A percentile compares a stretch with the other conserved stretches of the same genome.
Evolutionary conservation across 2,113 vertebrate species (phyloP).

Genomic region (Hypomesus transpacificus): DNA sequence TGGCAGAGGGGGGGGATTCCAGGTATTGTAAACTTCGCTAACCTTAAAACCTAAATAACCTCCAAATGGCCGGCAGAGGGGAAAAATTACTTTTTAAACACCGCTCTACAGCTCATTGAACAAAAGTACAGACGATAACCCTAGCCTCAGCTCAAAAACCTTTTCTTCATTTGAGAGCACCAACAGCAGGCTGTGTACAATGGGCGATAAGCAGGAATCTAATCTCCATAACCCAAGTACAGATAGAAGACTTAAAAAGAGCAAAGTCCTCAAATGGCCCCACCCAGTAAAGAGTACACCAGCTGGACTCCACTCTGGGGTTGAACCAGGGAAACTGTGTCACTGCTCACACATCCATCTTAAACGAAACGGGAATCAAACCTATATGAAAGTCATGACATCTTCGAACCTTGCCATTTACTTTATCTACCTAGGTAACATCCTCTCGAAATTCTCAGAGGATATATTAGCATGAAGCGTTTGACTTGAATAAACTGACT

Average conservation of each 20-base stretch:
- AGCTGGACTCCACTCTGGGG: background rate
- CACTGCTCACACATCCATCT: background rate
- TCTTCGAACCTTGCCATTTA: too few relatives aligned
- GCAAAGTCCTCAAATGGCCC: conserved; percentile 38
- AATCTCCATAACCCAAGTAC: conserved; percentile 36
- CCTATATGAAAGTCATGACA: too few relatives aligned
- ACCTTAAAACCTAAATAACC: background rate
- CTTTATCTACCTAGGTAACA: too few relatives aligned
- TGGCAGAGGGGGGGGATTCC: background rate
- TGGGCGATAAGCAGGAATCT: conserved; percentile 46
- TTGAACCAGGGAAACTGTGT: background rate
- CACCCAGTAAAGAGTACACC: background rate
- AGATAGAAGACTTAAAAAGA: conserved; percentile 57
- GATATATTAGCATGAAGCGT: too few relatives aligned
- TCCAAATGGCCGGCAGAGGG: background rate
- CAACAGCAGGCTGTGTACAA: background rate
- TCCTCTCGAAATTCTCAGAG: too few relatives aligned
- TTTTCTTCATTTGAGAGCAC: too few relatives aligned
- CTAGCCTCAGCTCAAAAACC: too few relatives aligned
- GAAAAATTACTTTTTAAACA: too few relatives aligned
- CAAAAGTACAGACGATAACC: too few relatives aligned
- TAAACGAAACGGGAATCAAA: background rate
- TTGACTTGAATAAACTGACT: too few relatives aligned
- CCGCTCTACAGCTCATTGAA: too few relatives aligned
- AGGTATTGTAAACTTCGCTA: conserved; percentile 9